Conservation (phyloP, 2,888 invertebrate genomes). For the Octonoba sinensis region DNA sequence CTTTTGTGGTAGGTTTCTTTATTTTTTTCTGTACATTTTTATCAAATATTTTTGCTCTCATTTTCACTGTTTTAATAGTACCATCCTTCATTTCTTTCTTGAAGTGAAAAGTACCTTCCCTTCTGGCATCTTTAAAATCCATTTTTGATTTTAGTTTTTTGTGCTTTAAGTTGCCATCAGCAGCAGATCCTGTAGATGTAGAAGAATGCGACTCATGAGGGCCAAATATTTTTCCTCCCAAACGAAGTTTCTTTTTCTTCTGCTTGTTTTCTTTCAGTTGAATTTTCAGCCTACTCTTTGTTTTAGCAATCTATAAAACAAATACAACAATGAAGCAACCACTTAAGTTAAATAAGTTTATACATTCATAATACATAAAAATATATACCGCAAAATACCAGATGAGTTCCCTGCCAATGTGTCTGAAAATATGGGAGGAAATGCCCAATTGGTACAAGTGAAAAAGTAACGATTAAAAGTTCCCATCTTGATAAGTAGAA, state of each 20-base stretch:
- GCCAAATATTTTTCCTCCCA: constrained; percentile 65
- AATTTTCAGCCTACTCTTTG: constrained; percentile 30
- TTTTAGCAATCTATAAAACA: constrained; percentile 13
- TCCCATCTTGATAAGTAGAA: too few species aligned
- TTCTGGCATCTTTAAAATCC: constrained; percentile 67
- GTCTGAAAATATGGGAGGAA: too few species aligned
- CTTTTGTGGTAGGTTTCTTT: constrained; percentile 1
- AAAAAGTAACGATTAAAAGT: too few species aligned
- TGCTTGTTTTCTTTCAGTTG: constrained; percentile 31
- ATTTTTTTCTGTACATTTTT: constrained; percentile 13
- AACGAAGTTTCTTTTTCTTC: constrained; percentile 67
- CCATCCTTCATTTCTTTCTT: constrained; percentile 56
- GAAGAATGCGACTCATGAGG: constrained; percentile 7
- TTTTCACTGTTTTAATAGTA: constrained; percentile 45
- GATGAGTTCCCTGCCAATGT: too few species aligned
- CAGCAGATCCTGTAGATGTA: background rate
- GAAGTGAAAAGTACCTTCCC: constrained; percentile 62
- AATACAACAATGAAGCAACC: background rate
- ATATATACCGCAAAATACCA: too few species aligned
- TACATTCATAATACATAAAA: too few species aligned
- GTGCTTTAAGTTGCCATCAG: constrained; percentile 7
- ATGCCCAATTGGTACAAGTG: too few species aligned
- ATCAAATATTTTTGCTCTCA: constrained; percentile 58
- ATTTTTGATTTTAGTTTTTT: constrained; percentile 56
- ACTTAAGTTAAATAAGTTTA: background rate